A percentile compares a stretch with the other conserved stretches of the same genome.
These are phyloP conservation scores for Junonia oenone DNA, from an alignment of 2,888 invertebrate species.

Conservation along the genomic window DNA sequence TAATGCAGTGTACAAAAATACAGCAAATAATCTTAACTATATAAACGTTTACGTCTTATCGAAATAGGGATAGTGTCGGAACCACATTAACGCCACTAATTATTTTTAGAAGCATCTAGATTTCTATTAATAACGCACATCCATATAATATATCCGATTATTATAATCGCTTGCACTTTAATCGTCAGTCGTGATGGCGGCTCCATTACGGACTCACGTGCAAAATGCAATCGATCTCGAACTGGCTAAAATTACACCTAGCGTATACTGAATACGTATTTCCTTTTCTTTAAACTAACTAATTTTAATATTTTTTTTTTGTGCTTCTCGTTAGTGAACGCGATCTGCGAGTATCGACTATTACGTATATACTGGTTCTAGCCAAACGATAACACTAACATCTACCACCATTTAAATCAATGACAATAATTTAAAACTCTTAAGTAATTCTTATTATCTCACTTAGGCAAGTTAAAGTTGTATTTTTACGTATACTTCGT, in stretches of 20 bases:
- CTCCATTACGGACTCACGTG: constrained; percentile 24
- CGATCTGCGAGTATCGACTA: constrained; percentile 56
- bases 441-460: constrained; percentile 75
- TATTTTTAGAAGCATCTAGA: constrained; percentile 65
- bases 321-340: constrained; percentile 55
- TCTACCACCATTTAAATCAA: constrained; percentile 71
- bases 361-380: constrained; percentile 70
- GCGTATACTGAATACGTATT: constrained; percentile 77
- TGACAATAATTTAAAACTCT: constrained; percentile 77
- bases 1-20: constrained; percentile 62
- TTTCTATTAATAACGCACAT: constrained; percentile 64
- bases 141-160: constrained; percentile 47
- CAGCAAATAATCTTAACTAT: constrained; percentile 52
- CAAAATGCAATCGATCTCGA: constrained; percentile 41
- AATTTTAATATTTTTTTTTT: constrained; percentile 44
- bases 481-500: constrained; percentile 79
- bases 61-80: constrained; percentile 45
- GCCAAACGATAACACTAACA: constrained; percentile 71
- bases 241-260: constrained; percentile 60
- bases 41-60: constrained; percentile 37
- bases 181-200: constrained; percentile 23
- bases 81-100: constrained; percentile 53
- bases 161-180: constrained; percentile 28
- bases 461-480: constrained; percentile 80
- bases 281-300: constrained; percentile 63